Evolutionary conservation across 2,113 vertebrate genomes (phyloP), one percentile per base, ranked within the genome.

Genomic region (Corythoichthys haematopterus): DNA sequence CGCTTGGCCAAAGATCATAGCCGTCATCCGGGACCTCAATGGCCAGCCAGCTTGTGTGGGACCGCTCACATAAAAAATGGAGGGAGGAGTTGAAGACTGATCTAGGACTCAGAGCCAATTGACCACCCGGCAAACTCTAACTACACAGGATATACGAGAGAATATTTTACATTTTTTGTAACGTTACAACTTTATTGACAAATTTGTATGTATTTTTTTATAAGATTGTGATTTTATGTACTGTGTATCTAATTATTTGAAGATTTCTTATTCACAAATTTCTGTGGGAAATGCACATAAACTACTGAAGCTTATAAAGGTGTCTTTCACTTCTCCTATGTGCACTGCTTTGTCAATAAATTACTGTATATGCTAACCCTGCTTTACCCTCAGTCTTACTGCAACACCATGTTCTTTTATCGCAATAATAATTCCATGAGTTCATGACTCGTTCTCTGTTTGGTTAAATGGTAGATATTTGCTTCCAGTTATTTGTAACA

Each of bases 1-100:
- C 79, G 78, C 87, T 91, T 93, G 92, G 92, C 91, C 77, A 7
- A 65, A 88, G 90, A 93, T 92, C 92, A 93, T 84, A 93, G 90
- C 76, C 79, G 87, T 90, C 91, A 91, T 85, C 82, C 69, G 87
- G 89, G 90, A 92, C 84, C 67, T 64, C 48, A 64, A 76, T 88
- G 90, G 88, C 87, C 80, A 45, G 76, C 69, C 70, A 66, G 74
- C 65, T 74, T 72, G 79, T 68, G 56, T 68, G 74, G 76, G 85
- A 88, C 78, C 77, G 72, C 82, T 83, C 62, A 78, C 82, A 80
- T 80, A 82, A 80, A 77, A 62, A 59, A 74, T 52, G 55, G 79
- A 74, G 55, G 75, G 69, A 76, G 72, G 83, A 87, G 82, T 88
- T 88, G 53, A 74, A 70, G 70, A 76, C 75, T 90, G 90, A 92